Evolutionary conservation across 2,888 invertebrate genomes (phyloP).

Genomic region (Pinctada fucata): DNA sequence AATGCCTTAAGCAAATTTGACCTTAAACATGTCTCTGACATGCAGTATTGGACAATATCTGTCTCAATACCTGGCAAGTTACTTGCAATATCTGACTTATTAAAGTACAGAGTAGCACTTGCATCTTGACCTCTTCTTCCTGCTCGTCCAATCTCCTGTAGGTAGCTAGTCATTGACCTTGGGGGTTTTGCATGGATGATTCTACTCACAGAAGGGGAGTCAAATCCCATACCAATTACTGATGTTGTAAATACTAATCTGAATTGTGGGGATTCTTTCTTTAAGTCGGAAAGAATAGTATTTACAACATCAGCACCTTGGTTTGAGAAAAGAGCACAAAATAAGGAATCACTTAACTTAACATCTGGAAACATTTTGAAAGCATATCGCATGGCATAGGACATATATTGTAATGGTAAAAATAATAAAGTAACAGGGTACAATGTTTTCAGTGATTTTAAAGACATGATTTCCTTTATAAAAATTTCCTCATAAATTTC

Average conservation of each 20-base stretch:
- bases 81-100: conserved; percentile 32
- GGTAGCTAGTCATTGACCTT: conserved; percentile 35
- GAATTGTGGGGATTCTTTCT: conserved; percentile 28
- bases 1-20: conserved; percentile 28
- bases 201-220: conserved; percentile 30
- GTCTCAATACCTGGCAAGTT: conserved; percentile 41
- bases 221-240: conserved; percentile 46
- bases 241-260: conserved; percentile 41
- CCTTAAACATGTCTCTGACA: conserved; percentile 35
- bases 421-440: conserved; percentile 37
- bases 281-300: conserved; percentile 25
- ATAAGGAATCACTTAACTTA: conserved; percentile 26
- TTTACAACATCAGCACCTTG: conserved; percentile 37
- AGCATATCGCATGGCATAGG: conserved; percentile 30
- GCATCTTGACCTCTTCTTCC: conserved; percentile 32
- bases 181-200: conserved; percentile 42
- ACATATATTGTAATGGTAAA: conserved; percentile 36
- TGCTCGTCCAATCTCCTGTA: conserved; percentile 45
- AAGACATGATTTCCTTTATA: too few relatives aligned
- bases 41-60: conserved; percentile 40
- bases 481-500: conserved; percentile 37
- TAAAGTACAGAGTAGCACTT: conserved; percentile 35
- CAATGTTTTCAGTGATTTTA: too few relatives aligned
- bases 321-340: conserved; percentile 32
- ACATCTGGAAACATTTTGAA: conserved; percentile 8